Evolutionary conservation across 2,113 vertebrate genomes (phyloP), one percentile per base, ranked within the genome.

Genomic region (Hiodon alosoides): DNA sequence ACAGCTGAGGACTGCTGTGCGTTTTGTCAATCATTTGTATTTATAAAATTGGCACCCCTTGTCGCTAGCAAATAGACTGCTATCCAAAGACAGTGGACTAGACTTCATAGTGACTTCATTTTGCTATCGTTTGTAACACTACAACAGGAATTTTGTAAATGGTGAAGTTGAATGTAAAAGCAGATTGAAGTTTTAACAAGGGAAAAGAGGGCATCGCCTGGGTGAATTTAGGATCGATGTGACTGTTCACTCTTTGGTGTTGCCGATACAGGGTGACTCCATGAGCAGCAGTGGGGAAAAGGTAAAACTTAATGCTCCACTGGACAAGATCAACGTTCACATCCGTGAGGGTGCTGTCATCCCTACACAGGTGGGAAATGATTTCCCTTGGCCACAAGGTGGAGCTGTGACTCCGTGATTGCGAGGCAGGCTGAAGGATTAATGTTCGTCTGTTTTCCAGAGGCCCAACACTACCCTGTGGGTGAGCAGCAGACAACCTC

Each of bases 311-410:
- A 70, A 77, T 0, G 93, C 94, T 0, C 90, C 94, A 4, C 80
- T 94, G 53, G 93, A 95, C 57, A 94, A 91, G 84, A 91, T 96
- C 84, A 96, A 94, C 78, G 72, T 96, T 31, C 93, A 96, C 55
- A 51, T 96, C 71, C 86, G 92, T 0, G 93, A 94, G 61, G 94
- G 94, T 17, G 80, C 85, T 0, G 67, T 96, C 72, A 84, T 90
- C 65, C 92, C 93, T 6, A 94, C 92, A 10, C 94, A 95, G 92
- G 94, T 96, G 71, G 69, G 67, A 0, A 48, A 17, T 8, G 10
- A 3, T n/a, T 50, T 5, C 59, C 64, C 60, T 14, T 13, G 31
- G 51, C 14, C 2, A n/a, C 17, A 58, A 2, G 7, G 0, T 3
- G 7, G 16, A 2, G 9, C 7, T 47, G 1, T 71, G 50, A 69